Percentiles rank a stretch among this genome's conserved stretches.
phyloP scores from a whole-genome alignment of 2,888 invertebrate genomes.

The Glaucopsyche alexis region DNA sequence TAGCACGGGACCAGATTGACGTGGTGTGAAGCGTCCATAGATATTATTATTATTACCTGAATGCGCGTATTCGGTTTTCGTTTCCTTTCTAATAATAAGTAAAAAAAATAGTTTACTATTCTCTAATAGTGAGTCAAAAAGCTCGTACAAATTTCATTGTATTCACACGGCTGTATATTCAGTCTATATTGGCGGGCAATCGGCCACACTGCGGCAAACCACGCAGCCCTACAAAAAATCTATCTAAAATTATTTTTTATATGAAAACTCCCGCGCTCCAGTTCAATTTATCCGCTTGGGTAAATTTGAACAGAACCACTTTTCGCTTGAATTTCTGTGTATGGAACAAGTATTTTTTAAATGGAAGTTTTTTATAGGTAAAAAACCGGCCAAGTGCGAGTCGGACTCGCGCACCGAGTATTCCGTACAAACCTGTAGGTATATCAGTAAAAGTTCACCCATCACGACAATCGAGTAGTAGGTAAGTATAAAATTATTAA shows the following conservation, averaged over 20 bases:
- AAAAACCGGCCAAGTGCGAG: too few species aligned
- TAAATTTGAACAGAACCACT: slow-evolving; percentile 13
- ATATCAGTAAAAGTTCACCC: too few species aligned
- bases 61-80: not conserved
- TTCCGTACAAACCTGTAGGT: too few species aligned
- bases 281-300: not conserved
- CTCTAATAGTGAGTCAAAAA: not conserved
- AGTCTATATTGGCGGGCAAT: not conserved
- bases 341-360: not conserved
- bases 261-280: slow-evolving; percentile 1
- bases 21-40: too few species aligned
- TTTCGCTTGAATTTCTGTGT: not conserved
- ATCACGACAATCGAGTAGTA: too few species aligned
- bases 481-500: too few species aligned
- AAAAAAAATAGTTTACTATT: not conserved
- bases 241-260: slow-evolving; percentile 8
- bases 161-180: slow-evolving; percentile 5
- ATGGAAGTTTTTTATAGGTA: not conserved
- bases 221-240: slow-evolving; percentile 1
- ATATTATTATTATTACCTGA: not conserved
- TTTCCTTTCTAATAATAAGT: not conserved
- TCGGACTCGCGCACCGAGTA: too few species aligned
- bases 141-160: not conserved
- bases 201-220: not conserved
- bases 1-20: too few species aligned